Base-by-base conservation (phyloP, 1,140 invertebrate genomes). In the Zaprionus nigranus region DNA sequence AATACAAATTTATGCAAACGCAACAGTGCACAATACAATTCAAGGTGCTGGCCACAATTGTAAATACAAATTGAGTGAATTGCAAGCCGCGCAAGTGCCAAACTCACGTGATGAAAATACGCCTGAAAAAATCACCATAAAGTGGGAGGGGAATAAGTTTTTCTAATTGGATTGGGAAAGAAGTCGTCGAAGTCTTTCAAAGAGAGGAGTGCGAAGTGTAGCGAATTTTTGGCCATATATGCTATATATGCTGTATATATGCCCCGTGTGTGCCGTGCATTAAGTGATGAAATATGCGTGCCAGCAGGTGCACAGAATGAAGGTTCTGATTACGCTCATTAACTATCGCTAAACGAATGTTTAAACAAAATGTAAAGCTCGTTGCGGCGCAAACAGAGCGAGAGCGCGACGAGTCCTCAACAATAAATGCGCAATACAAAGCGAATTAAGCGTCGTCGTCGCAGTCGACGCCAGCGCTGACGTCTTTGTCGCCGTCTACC, bases 31-130 rank as follows among this genome's bases (percentile, higher is more conserved):
- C 36, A 54, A 56, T 56, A 65, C 34, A 72, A 63, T 59, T 38
- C 3, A 67, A 57, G 64, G 54, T 69, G 71, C 81, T 65, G 68
- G 67, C 26, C 62, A 73, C 53, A 56, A 43, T 38, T 70, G 13
- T 58, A 57, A 78, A 73, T 73, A 71, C 28, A 7, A 66, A 67
- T 57, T 40, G 28, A 6, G 22, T 40, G 13, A 7, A 40, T 72
- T 65, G 24, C 36, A 15, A 7, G 57, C 60, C 40, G 56, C 20
- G 20, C 15, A 66, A 71, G 81, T 64, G 69, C 30, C 6, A 51
- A 77, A 77, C 75, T 78, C 82, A 82, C 76, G 86, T 90, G 86
- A 90, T 90, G 76, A 90, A 85, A 90, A 82, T 90, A 68, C 85
- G 85, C 54, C 71, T 84, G 68, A 88, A 83, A 84, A 88, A n/a